Evolutionary conservation across 2,888 invertebrate genomes (phyloP), one percentile per base, ranked within the genome.

Genomic region (Autographa gamma): DNA sequence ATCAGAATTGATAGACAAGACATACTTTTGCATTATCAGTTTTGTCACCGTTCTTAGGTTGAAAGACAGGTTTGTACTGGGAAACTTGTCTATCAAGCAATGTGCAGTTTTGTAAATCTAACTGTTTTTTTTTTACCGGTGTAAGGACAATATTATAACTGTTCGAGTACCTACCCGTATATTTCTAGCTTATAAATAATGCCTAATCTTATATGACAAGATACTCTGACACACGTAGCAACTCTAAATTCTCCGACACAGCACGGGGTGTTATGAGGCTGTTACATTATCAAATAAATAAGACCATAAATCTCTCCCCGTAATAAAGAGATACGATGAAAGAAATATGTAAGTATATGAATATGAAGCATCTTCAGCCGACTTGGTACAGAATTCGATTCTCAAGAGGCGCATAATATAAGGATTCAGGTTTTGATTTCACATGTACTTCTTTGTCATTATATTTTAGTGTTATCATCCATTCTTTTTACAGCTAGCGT

Each of bases 241-340:
- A 59, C 52, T 41, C 60, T 63, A 61, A 31, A 66, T 60, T 34
- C 52, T 59, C 56, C 34, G 38, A 34, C 65, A 66, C 65, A 69
- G 60, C 68, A 71, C 60, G 63, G 63, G 63, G 66, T 66, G 68
- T 63, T 66, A 71, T 66, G 14, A 48, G 60, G 69, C 68, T 66
- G 63, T 63, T 63, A 66, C 60, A 71, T 71, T 74, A 69, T 71
- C 74, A 74, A 74, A 74, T 74, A 74, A 74, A 74, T 71, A 71
- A 54, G 58, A 60, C 60, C 71, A 69, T 74, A 74, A 71, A 58
- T 74, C 74, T 66, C 60, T 54, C 31, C n/a, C n/a, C 60, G 48
- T 74, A 71, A 74, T 71, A 74, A 71, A 71, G 66, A 74, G 65
- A 60, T 71, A 71, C 41, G 56, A 71, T 71, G 66, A 68, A 66